Conservation (phyloP, 2,888 invertebrate genomes). For the Shargacucullia verbasci region DNA sequence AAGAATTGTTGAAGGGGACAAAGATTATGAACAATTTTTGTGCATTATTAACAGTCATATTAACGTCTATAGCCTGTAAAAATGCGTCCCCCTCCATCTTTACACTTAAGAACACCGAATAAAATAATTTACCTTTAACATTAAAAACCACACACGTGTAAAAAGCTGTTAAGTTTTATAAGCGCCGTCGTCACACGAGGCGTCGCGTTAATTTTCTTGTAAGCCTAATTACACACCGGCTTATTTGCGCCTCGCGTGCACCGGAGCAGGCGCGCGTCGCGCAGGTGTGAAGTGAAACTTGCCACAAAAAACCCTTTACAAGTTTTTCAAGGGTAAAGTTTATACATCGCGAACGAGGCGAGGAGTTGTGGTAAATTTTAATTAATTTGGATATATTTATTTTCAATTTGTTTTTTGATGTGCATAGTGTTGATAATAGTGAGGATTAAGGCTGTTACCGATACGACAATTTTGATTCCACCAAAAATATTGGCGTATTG, state of each 20-base stretch:
- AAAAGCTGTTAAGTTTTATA: slow-evolving; percentile 32
- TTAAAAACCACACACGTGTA: slow-evolving; percentile 15
- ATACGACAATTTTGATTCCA: too few species aligned
- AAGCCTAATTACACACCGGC: slow-evolving; percentile 83
- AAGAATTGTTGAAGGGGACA: too few species aligned
- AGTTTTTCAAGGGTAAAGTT: slow-evolving; percentile 75
- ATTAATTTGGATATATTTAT: slow-evolving; percentile 6
- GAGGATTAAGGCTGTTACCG: too few species aligned
- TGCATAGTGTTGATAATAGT: too few species aligned
- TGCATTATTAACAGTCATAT: too few species aligned
- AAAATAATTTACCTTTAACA: slow-evolving; percentile 39
- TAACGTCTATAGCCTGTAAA: too few species aligned
- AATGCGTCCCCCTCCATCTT: not conserved
- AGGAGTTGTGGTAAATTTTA: slow-evolving; percentile 18
- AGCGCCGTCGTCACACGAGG: slow-evolving; percentile 36
- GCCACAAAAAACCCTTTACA: slow-evolving; percentile 67
- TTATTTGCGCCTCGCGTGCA: slow-evolving; percentile 66
- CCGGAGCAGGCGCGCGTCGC: slow-evolving; percentile 34
- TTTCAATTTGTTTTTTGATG: not conserved
- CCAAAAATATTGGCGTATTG: too few species aligned
- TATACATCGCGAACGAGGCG: slow-evolving; percentile 55
- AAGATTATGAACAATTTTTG: too few species aligned
- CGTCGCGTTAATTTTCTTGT: slow-evolving; percentile 75
- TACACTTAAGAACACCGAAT: slow-evolving; percentile 14
- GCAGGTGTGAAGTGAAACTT: slow-evolving; percentile 71